phyloP scores from a whole-genome alignment of 2,888 invertebrate species.

The Aleiodes testaceus region DNA sequence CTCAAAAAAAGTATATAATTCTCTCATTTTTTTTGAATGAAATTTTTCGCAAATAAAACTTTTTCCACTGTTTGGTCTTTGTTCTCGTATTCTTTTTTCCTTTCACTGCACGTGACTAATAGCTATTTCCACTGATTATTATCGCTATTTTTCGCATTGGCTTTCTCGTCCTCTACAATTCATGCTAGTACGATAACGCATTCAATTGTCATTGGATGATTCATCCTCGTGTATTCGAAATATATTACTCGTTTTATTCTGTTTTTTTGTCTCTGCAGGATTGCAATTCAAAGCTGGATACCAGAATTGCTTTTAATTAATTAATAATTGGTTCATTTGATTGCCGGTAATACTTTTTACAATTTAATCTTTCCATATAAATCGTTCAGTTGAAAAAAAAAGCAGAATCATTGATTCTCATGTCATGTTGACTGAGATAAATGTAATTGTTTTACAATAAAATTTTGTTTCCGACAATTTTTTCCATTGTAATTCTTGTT shows the following conservation, averaged over 20 bases:
- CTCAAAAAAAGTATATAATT: background rate
- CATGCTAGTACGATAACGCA: constrained; percentile 18
- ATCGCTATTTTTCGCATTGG: constrained; percentile 20
- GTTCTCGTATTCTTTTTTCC: background rate
- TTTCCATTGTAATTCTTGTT: no score
- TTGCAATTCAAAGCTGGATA: background rate
- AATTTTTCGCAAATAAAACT: background rate
- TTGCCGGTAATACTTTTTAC: no score
- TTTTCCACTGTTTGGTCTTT: background rate
- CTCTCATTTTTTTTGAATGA: background rate
- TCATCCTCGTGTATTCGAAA: constrained; percentile 6
- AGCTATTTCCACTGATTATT: constrained; percentile 25
- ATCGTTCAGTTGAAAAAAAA: no score
- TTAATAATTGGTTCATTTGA: constrained; percentile 6
- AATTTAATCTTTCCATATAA: no score
- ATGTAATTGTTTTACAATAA: no score
- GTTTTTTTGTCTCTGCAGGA: background rate
- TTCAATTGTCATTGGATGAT: constrained; percentile 26
- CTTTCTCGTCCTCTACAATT: constrained; percentile 1
- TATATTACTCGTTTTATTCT: background rate
- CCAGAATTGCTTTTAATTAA: constrained; percentile 14
- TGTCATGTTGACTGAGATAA: no score
- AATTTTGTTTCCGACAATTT: no score
- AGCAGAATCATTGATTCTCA: no score
- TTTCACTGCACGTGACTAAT: constrained; percentile 7